phyloP scores from a whole-genome alignment of 2,113 vertebrate genomes.

The Apodemus speciosus region DNA sequence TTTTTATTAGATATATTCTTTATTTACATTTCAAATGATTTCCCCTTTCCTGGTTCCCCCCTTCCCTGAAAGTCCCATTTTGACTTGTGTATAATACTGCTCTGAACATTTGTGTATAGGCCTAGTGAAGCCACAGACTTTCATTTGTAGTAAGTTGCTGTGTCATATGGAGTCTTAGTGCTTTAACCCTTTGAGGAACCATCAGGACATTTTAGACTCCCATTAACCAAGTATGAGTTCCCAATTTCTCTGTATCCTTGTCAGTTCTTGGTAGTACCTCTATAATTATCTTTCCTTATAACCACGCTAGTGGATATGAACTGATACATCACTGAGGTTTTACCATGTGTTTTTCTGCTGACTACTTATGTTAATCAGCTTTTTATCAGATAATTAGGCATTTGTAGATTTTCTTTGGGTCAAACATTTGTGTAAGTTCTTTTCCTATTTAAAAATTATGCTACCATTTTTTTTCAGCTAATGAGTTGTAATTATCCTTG shows the following conservation, averaged over 20 bases:
- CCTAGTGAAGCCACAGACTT: not conserved
- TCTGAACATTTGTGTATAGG: not conserved
- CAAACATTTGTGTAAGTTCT: slow-evolving; percentile 23
- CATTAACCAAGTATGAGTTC: not conserved
- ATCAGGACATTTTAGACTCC: not conserved
- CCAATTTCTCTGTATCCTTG: not conserved
- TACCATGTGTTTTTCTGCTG: slow-evolving; percentile 37
- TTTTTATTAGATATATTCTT: too few species aligned
- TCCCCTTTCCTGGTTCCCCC: too few species aligned
- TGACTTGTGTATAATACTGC: slow-evolving; percentile 1
- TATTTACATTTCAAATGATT: too few species aligned
- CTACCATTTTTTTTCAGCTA: slow-evolving; percentile 6
- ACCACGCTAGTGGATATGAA: not conserved
- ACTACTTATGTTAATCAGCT: not conserved
- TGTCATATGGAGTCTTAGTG: not conserved
- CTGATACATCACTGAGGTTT: not conserved
- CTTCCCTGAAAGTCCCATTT: not conserved
- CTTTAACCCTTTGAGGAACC: slow-evolving; percentile 36
- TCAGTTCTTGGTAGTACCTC: not conserved
- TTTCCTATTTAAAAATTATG: slow-evolving; percentile 29
- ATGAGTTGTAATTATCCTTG: slow-evolving; percentile 1
- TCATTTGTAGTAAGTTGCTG: slow-evolving; percentile 26
- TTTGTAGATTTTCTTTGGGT: slow-evolving; percentile 29
- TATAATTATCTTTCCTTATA: slow-evolving; percentile 8
- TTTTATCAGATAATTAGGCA: not conserved